Conservation (phyloP, 2,797 vertebrate genomes). For the Melanitta fusca region DNA sequence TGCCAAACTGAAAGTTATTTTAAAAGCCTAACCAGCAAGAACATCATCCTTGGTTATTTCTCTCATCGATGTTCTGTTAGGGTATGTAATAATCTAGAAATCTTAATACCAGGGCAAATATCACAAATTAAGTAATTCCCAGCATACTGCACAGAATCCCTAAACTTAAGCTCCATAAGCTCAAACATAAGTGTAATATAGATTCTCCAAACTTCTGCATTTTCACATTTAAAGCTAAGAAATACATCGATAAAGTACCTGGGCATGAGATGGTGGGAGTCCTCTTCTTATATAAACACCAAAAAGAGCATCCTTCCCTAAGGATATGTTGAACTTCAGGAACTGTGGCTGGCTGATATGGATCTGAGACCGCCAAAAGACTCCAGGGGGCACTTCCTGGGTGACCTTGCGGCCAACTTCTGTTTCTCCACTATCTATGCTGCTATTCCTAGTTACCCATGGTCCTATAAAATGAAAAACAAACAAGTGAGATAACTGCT, state of each 20-base stretch:
- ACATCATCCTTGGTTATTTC: neutral
- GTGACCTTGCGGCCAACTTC: conserved; percentile 93
- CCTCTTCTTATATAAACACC: conserved; percentile 91
- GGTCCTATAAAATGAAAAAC: conserved; percentile 80
- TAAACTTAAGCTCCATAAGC: neutral
- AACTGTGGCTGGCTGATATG: conserved; percentile 89
- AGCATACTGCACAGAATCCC: neutral
- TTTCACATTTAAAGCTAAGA: neutral
- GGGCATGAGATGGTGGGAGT: conserved; percentile 88
- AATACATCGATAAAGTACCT: conserved; percentile 76
- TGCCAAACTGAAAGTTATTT: neutral
- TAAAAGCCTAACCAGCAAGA: neutral
- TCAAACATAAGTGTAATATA: neutral
- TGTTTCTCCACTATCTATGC: conserved; percentile 93
- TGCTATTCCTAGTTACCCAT: conserved; percentile 91
- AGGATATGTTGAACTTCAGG: conserved; percentile 91
- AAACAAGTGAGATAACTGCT: neutral
- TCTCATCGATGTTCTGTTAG: neutral
- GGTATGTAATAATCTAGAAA: neutral
- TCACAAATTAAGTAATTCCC: neutral
- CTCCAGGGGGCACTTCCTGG: conserved; percentile 91
- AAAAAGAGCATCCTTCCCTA: conserved; percentile 90
- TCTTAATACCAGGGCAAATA: neutral
- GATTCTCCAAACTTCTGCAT: neutral
- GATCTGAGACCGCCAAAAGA: conserved; percentile 89